Evolutionary conservation across 2,888 invertebrate species (phyloP).

Genomic region (Timema cristinae): DNA sequence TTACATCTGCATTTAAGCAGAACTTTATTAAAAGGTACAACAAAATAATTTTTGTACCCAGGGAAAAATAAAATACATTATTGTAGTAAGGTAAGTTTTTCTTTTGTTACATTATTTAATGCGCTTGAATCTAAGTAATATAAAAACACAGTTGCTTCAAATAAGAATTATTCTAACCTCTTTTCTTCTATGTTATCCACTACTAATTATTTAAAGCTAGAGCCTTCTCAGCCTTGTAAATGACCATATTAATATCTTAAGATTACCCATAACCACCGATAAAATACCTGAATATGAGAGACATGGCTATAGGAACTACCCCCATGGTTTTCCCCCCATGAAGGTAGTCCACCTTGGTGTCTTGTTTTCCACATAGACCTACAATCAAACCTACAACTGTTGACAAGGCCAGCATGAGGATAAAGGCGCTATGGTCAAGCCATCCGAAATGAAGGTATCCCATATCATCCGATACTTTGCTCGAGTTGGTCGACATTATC

Average conservation of each 20-base stretch:
- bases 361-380: slow-evolving; percentile 56
- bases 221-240: not conserved
- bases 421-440: slow-evolving; percentile 55
- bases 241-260: not conserved
- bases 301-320: slow-evolving; percentile 66
- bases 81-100: too few species aligned
- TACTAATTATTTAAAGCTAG: not conserved
- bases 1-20: too few species aligned
- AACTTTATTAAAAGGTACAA: too few species aligned
- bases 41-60: too few species aligned
- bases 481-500: not conserved
- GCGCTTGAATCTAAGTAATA: too few species aligned
- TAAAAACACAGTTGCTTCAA: too few species aligned
- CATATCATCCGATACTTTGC: not conserved
- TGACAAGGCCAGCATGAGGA: slow-evolving; percentile 50
- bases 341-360: slow-evolving; percentile 63
- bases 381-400: slow-evolving; percentile 56
- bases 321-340: slow-evolving; percentile 70
- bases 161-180: too few species aligned
- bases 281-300: slow-evolving; percentile 69
- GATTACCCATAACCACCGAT: not conserved
- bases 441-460: slow-evolving; percentile 43
- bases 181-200: not conserved
- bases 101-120: too few species aligned
- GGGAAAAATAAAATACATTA: too few species aligned